These are phyloP conservation scores for Zosterops lateralis DNA, from an alignment of 2,113 vertebrate genomes.

Conservation along the genomic window DNA sequence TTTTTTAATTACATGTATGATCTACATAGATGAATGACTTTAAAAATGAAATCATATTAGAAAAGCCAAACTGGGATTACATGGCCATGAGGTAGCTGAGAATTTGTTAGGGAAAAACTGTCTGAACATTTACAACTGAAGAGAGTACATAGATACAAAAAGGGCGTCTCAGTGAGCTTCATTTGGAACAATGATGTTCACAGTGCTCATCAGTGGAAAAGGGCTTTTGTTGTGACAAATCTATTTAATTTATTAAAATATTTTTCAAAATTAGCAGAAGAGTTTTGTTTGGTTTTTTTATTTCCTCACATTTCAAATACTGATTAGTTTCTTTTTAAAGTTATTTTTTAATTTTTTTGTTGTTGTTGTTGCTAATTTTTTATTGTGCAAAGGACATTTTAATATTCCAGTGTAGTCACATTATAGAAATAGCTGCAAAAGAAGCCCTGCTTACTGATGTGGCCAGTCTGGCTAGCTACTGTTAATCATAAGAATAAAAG, in stretches of 20 bases:
- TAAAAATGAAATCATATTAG: neutral
- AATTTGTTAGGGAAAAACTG: neutral
- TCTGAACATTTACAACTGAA: neutral
- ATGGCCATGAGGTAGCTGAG: neutral
- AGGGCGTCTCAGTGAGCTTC: rapidly evolving
- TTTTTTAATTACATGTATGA: neutral
- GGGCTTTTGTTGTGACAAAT: neutral
- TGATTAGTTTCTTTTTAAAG: neutral
- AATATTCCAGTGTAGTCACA: neutral
- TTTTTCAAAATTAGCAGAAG: neutral
- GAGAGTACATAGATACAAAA: neutral
- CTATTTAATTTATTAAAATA: neutral
- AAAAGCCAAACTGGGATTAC: neutral
- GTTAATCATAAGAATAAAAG: neutral
- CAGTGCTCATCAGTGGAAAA: neutral
- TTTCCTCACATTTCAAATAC: neutral
- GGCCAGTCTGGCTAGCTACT: neutral
- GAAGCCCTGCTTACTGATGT: neutral
- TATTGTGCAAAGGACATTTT: neutral
- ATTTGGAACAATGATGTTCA: neutral
- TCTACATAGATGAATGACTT: neutral
- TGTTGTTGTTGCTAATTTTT: neutral
- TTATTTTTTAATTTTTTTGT: neutral
- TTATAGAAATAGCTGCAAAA: neutral
- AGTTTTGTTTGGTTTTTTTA: neutral